Evolutionary conservation across 2,888 invertebrate species (phyloP).

Genomic region (Tupiocoris notatus): DNA sequence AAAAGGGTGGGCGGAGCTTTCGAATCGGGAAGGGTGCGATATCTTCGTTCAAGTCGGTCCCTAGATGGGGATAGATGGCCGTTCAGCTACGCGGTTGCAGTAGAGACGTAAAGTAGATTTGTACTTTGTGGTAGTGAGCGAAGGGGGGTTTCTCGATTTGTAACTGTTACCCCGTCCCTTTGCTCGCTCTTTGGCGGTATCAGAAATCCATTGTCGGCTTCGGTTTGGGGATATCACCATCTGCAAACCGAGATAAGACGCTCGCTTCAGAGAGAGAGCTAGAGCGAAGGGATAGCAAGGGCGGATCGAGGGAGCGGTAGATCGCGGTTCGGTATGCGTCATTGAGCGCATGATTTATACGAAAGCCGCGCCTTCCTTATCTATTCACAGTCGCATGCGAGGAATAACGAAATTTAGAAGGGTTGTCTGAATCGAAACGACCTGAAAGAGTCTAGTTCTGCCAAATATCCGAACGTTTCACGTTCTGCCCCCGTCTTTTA

Average conservation of each 20-base stretch:
- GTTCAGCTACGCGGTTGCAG: not conserved
- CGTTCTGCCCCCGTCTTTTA: not conserved
- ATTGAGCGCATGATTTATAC: not conserved
- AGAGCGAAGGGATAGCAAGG: not conserved
- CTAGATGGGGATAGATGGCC: not conserved
- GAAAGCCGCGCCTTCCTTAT: conserved; percentile 5
- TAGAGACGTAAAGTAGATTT: not conserved
- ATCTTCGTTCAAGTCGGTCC: too few species aligned
- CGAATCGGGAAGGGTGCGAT: not conserved
- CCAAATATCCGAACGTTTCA: not conserved
- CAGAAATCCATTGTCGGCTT: conserved; percentile 37
- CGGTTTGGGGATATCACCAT: conserved; percentile 24
- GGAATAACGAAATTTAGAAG: conserved; percentile 38
- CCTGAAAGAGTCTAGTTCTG: not conserved
- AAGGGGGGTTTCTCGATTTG: conserved; percentile 27
- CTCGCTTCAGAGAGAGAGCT: not conserved
- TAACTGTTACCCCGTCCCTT: conserved; percentile 1
- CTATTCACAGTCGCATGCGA: conserved; percentile 33
- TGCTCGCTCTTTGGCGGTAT: too few species aligned
- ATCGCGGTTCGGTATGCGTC: not conserved
- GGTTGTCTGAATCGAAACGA: conserved; percentile 1
- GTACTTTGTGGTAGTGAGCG: too few species aligned
- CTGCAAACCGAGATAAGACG: conserved; percentile 34
- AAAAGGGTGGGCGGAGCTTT: not conserved
- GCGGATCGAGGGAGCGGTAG: not conserved